Evolutionary conservation across 2,797 vertebrate genomes (phyloP).

Genomic region (Mallotus villosus): DNA sequence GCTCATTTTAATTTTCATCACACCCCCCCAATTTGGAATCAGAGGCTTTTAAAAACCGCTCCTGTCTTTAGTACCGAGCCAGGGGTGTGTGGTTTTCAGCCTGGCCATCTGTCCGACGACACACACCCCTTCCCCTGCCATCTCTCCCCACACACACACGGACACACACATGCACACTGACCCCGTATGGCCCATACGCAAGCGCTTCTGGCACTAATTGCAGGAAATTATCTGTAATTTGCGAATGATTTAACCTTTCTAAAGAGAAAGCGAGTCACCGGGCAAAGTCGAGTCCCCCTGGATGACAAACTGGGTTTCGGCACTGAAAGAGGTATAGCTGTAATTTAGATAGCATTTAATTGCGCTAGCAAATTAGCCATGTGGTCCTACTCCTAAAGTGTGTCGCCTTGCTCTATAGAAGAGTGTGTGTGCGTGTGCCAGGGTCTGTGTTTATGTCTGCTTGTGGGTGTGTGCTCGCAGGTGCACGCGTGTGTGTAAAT

Average conservation of each 20-base stretch:
- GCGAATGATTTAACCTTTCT: slow-evolving; percentile 69
- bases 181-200: slow-evolving; percentile 44
- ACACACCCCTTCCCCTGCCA: slow-evolving; percentile 10
- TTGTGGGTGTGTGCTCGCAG: slow-evolving; percentile 21
- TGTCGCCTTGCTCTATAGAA: slow-evolving; percentile 15
- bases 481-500: slow-evolving; percentile 15
- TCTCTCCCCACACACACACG: slow-evolving; percentile 8
- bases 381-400: slow-evolving; percentile 26
- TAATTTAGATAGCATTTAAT: slow-evolving; percentile 61
- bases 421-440: slow-evolving; percentile 38
- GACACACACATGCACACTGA: slow-evolving; percentile 16
- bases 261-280: slow-evolving; percentile 59
- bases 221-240: slow-evolving; percentile 60
- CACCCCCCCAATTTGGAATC: not conserved
- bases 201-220: slow-evolving; percentile 60
- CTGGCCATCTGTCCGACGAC: not conserved
- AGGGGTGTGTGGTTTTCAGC: not conserved
- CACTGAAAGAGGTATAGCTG: slow-evolving; percentile 47
- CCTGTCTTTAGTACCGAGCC: not conserved
- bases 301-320: slow-evolving; percentile 44
- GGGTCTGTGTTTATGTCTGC: not conserved
- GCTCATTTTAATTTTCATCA: slow-evolving; percentile 1
- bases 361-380: slow-evolving; percentile 58
- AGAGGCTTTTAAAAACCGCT: not conserved
- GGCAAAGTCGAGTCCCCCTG: slow-evolving; percentile 49